These are phyloP conservation scores for Alfaro cultratus DNA, from an alignment of 2,797 vertebrate genomes.

Conservation along the genomic window DNA sequence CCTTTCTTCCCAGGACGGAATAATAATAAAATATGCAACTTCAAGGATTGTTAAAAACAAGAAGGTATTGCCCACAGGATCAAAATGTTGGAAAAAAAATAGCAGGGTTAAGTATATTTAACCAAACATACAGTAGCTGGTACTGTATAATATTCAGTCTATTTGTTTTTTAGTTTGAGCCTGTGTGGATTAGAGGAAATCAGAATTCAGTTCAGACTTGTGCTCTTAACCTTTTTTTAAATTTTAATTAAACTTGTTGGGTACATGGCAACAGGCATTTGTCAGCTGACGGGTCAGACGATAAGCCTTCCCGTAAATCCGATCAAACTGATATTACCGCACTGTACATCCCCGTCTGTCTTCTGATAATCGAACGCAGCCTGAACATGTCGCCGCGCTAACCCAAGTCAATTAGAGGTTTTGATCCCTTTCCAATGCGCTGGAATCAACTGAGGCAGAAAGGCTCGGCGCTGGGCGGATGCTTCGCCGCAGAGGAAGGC, in stretches of 20 bases:
- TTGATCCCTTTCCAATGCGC: constrained; percentile 50
- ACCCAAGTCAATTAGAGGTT: constrained; percentile 58
- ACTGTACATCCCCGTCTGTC: constrained; percentile 11
- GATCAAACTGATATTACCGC: constrained; percentile 13
- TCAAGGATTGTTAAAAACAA: neutral
- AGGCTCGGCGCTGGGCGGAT: constrained; percentile 25
- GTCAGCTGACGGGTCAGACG: constrained; percentile 9
- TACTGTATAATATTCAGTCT: neutral
- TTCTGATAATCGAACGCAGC: constrained; percentile 48
- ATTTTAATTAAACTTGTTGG: neutral
- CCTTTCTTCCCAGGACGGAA: neutral
- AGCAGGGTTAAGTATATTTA: no score
- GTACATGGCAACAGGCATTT: neutral
- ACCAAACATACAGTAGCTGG: neutral
- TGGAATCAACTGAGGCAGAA: constrained; percentile 48
- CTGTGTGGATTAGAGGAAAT: neutral
- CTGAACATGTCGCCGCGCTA: constrained; percentile 47
- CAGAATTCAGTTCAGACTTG: neutral
- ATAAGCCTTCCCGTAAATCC: constrained; percentile 31
- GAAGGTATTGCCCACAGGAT: no score
- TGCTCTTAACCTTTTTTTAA: neutral
- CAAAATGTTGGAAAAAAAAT: no score
- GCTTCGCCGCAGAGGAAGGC: constrained; percentile 42
- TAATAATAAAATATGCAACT: neutral
- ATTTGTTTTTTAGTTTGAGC: neutral